These are phyloP conservation scores for Sinohyriopsis cumingii DNA, from an alignment of 2,888 invertebrate genomes.

Conservation along the genomic window DNA sequence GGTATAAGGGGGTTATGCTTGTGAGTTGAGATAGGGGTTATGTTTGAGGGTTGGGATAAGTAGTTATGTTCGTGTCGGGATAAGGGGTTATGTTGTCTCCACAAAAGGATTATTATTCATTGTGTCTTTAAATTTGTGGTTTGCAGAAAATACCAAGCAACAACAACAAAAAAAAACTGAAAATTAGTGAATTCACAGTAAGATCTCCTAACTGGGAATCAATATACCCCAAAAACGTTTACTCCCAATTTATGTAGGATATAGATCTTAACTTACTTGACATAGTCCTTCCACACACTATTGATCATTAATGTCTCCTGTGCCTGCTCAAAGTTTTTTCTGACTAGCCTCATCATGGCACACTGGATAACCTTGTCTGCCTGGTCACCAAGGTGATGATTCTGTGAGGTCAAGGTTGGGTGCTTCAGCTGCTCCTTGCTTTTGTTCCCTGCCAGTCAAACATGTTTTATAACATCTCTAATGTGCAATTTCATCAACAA, in stretches of 20 bases:
- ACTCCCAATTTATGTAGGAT: background rate
- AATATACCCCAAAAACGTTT: background rate
- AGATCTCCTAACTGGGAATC: background rate
- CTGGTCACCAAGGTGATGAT: conserved; percentile 31
- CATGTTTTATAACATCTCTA: background rate
- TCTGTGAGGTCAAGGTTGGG: conserved; percentile 44
- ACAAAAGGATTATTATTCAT: background rate
- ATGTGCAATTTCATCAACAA: no score
- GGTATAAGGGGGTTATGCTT: no score
- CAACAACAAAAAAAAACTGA: background rate
- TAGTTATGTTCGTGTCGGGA: no score
- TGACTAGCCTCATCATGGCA: conserved; percentile 36
- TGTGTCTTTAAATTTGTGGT: background rate
- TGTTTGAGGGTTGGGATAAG: background rate
- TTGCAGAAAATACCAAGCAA: background rate
- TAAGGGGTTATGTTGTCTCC: background rate
- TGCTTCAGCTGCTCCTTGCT: conserved; percentile 36
- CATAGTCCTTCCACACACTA: conserved; percentile 50
- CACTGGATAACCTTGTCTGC: conserved; percentile 41
- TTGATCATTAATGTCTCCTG: conserved; percentile 44
- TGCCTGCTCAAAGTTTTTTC: conserved; percentile 39
- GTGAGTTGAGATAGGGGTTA: no score
- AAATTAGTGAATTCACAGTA: background rate
- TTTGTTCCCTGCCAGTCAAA: conserved; percentile 35
- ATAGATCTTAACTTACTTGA: conserved; percentile 36